Conservation (phyloP, 2,888 invertebrate species). For the Pyralis farinalis region DNA sequence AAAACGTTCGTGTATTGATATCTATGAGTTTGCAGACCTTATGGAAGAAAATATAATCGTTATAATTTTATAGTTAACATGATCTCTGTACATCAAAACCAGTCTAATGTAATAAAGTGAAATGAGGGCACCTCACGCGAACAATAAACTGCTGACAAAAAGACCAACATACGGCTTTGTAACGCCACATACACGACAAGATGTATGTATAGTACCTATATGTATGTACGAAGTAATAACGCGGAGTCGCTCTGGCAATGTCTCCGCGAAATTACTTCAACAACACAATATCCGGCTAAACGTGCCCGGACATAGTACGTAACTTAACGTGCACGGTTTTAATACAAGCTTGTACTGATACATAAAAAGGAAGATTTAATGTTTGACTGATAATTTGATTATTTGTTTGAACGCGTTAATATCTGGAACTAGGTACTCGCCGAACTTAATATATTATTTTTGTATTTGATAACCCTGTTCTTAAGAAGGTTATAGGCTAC, state of each 20-base stretch:
- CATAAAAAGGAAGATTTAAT: too few species aligned
- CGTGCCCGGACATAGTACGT: conserved; percentile 15
- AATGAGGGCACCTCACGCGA: background rate
- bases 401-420: too few species aligned
- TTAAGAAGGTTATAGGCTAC: too few species aligned
- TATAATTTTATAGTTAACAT: too few species aligned
- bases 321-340: conserved; percentile 4
- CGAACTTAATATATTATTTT: too few species aligned
- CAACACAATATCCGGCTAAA: conserved; percentile 34
- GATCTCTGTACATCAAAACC: background rate
- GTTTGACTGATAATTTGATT: too few species aligned
- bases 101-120: background rate
- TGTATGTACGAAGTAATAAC: conserved; percentile 14
- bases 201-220: background rate
- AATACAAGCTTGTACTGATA: background rate
- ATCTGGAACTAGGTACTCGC: too few species aligned
- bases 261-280: conserved; percentile 27
- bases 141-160: conserved; percentile 7
- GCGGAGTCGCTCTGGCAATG: conserved; percentile 7
- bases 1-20: too few species aligned
- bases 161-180: conserved; percentile 3
- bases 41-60: too few species aligned
- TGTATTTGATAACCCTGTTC: too few species aligned
- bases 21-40: too few species aligned
- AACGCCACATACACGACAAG: background rate